phyloP scores from a whole-genome alignment of 2,113 vertebrate species.

The Pontoporia blainvillei region DNA sequence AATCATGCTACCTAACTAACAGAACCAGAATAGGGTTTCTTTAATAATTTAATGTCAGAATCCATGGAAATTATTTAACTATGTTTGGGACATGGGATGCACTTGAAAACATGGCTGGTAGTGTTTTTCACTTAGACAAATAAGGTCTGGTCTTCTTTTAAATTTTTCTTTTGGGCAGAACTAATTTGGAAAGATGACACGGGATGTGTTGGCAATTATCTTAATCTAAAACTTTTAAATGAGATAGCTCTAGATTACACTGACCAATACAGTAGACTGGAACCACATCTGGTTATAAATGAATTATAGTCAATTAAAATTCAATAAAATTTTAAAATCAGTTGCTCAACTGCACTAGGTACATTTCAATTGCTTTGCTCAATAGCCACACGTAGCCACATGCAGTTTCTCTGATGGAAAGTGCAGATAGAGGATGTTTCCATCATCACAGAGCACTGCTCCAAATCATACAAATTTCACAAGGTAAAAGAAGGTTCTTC shows the following conservation, averaged over 20 bases:
- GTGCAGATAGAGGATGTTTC: background rate
- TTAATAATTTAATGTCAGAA: background rate
- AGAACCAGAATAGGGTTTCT: background rate
- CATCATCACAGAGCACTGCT: background rate
- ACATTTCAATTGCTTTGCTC: background rate
- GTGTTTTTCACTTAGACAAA: background rate
- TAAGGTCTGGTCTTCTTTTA: background rate
- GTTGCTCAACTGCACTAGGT: background rate
- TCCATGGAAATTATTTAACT: background rate
- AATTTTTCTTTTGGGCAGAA: background rate
- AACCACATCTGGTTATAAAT: background rate
- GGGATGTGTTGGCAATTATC: background rate
- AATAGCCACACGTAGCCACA: background rate
- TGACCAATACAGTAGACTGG: background rate
- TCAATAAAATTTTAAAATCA: background rate
- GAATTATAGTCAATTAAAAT: background rate
- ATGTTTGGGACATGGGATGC: background rate
- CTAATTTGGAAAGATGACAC: constrained; percentile 22
- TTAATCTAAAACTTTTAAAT: background rate
- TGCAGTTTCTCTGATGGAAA: background rate
- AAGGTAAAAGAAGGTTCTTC: constrained; percentile 28
- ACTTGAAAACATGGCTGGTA: background rate
- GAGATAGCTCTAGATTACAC: background rate
- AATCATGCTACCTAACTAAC: background rate
- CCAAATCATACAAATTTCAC: constrained; percentile 20